Conservation (phyloP, 2,888 invertebrate species). For the Epistrophe grossulariae region DNA sequence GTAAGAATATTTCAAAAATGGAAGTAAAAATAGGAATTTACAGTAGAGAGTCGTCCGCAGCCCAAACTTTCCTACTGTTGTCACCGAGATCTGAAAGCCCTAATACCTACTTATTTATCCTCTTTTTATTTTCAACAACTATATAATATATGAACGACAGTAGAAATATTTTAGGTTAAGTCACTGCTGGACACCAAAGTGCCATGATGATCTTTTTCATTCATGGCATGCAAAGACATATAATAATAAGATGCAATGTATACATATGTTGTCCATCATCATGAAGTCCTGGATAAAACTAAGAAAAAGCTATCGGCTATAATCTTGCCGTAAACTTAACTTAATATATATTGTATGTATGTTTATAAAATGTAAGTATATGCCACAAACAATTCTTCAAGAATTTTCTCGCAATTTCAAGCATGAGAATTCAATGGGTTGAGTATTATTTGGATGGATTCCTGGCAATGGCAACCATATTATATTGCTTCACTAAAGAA, state of each 20-base stretch:
- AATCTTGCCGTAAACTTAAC: neutral
- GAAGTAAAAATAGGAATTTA: too few relatives aligned
- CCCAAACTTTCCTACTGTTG: neutral
- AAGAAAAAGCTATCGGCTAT: neutral
- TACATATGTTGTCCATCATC: neutral
- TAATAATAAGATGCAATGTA: neutral
- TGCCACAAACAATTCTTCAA: neutral
- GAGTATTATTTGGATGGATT: neutral
- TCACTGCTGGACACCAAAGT: neutral
- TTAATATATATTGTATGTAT: neutral
- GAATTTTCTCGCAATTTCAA: neutral
- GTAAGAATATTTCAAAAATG: neutral
- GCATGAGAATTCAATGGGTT: neutral
- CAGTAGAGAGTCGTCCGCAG: neutral
- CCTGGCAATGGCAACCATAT: neutral
- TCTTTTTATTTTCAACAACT: neutral
- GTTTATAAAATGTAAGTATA: neutral
- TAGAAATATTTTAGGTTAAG: neutral
- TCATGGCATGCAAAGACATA: neutral
- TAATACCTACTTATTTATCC: neutral
- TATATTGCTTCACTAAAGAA: neutral
- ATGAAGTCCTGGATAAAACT: neutral
- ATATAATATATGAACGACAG: neutral
- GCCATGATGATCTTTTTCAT: neutral
- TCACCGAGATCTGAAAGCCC: neutral